phyloP scores from a whole-genome alignment of 2,888 invertebrate species.

The Ganaspis brasiliensis region DNA sequence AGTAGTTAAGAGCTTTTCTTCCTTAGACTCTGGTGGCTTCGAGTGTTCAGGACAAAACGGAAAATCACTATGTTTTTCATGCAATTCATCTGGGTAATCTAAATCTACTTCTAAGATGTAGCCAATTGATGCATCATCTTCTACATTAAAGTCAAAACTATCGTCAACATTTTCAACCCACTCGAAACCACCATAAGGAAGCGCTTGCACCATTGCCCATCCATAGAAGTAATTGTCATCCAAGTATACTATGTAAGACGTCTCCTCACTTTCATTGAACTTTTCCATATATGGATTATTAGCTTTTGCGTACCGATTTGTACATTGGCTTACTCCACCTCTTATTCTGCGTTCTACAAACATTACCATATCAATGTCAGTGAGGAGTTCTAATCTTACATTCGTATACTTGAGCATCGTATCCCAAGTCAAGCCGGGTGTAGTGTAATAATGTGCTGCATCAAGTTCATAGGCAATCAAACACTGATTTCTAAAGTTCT shows the following conservation, averaged over 20 bases:
- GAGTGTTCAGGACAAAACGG: slow-evolving; percentile 65
- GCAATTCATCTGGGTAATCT: slow-evolving; percentile 24
- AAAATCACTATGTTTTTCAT: slow-evolving; percentile 34
- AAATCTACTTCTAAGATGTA: slow-evolving; percentile 43
- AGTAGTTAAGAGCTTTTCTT: slow-evolving; percentile 65
- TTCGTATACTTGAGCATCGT: slow-evolving; percentile 55
- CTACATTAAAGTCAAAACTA: not conserved
- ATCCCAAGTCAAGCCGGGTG: slow-evolving; percentile 54
- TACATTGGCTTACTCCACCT: slow-evolving; percentile 49
- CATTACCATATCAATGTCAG: slow-evolving; percentile 2
- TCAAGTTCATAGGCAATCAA: slow-evolving; percentile 51
- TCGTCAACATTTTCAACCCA: not conserved
- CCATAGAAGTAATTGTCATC: slow-evolving; percentile 40
- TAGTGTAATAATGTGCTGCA: slow-evolving; percentile 50
- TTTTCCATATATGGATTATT: slow-evolving; percentile 13
- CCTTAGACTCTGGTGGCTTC: slow-evolving; percentile 51
- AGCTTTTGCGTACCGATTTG: slow-evolving; percentile 60
- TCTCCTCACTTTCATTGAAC: not conserved
- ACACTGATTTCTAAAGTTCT: slow-evolving; percentile 48
- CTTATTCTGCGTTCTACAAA: slow-evolving; percentile 3
- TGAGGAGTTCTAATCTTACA: slow-evolving; percentile 38
- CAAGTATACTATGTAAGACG: not conserved
- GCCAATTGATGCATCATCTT: not conserved
- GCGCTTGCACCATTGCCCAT: slow-evolving; percentile 32
- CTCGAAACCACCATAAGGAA: slow-evolving; percentile 20